Evolutionary conservation across 2,113 vertebrate genomes (phyloP).

Genomic region (Echinops telfairi): DNA sequence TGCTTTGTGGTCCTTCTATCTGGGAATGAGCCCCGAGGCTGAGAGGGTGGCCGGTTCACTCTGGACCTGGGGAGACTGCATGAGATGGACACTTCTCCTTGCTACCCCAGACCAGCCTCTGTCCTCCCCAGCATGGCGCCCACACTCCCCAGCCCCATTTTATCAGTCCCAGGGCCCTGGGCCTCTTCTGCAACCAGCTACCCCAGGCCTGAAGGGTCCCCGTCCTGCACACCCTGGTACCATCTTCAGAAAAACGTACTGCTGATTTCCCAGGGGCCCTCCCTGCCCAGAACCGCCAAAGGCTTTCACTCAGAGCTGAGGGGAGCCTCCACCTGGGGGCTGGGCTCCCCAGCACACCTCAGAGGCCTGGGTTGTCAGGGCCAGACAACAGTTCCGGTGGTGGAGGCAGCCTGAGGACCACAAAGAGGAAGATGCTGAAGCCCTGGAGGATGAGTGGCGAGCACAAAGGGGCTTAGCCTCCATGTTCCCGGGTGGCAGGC

Average conservation of each 20-base stretch:
- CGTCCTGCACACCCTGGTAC: not conserved
- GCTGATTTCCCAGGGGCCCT: not conserved
- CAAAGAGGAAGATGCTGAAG: no score
- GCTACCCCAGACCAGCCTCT: accelerated
- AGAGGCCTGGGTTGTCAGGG: not conserved
- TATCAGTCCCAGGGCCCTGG: not conserved
- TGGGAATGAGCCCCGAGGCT: not conserved
- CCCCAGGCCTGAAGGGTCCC: no score
- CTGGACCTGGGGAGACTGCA: not conserved
- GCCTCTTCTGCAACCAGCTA: not conserved
- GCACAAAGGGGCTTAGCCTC: no score
- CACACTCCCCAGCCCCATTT: accelerated
- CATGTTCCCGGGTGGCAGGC: not conserved
- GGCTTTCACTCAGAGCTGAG: not conserved
- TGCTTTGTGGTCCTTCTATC: not conserved
- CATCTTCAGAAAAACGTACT: not conserved
- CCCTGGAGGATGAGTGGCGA: no score
- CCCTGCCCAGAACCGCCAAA: not conserved
- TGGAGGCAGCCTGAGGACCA: not conserved
- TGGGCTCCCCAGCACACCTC: not conserved
- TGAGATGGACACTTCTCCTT: not conserved
- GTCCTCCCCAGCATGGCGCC: not conserved
- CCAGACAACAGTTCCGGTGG: not conserved
- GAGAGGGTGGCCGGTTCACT: not conserved
- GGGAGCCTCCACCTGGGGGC: not conserved